phyloP scores from a whole-genome alignment of 2,113 vertebrate genomes.

The Spheniscus mendiculus region DNA sequence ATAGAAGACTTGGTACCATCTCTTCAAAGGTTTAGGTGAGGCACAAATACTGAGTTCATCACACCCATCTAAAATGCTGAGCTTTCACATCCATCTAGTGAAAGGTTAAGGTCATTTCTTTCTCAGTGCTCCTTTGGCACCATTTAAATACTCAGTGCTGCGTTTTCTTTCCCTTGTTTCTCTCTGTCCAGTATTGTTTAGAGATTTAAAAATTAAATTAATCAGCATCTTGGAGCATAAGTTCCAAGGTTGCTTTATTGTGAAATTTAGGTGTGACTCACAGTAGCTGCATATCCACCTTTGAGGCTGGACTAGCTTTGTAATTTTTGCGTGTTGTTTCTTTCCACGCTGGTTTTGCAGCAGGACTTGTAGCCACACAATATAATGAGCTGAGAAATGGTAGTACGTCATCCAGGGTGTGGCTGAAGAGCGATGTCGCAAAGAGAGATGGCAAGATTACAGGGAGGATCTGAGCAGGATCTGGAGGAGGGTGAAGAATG shows the following conservation, averaged over 20 bases:
- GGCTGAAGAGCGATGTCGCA: not conserved
- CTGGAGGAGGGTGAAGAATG: not conserved
- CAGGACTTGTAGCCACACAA: conserved; percentile 7
- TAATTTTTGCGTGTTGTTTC: conserved; percentile 22
- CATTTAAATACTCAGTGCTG: not conserved
- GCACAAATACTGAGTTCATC: not conserved
- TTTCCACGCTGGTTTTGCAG: conserved; percentile 14
- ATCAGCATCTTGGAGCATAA: not conserved
- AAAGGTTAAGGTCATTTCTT: not conserved
- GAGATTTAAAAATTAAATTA: conserved; percentile 33
- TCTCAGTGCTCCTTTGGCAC: not conserved
- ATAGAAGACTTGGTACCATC: not conserved
- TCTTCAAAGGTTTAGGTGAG: not conserved
- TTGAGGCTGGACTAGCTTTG: not conserved
- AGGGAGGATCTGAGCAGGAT: conserved; percentile 32
- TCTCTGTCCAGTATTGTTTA: conserved; percentile 6
- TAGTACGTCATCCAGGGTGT: conserved; percentile 50
- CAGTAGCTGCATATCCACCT: conserved; percentile 1
- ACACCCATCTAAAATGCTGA: not conserved
- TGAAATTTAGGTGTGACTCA: conserved; percentile 53
- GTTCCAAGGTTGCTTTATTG: conserved; percentile 4
- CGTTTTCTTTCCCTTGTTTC: not conserved
- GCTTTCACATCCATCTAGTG: not conserved
- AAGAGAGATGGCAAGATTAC: conserved; percentile 42
- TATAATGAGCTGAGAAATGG: conserved; percentile 11